Evolutionary conservation across 1,140 invertebrate species (phyloP), one percentile per base, ranked within the genome.

Genomic region (Drosophila asahinai): DNA sequence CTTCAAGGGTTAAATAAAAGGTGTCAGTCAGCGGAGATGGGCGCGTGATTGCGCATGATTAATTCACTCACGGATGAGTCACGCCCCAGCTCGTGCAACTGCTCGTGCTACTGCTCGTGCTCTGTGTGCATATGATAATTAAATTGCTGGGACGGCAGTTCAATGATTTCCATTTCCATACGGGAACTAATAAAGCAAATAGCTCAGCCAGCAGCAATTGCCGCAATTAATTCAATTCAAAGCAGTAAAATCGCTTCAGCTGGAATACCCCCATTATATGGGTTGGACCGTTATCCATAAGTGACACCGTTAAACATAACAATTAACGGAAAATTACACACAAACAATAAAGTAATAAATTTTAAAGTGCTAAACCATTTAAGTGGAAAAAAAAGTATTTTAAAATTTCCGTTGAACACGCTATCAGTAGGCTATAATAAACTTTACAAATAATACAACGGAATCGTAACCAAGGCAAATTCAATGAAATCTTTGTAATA

Each of bases 221-320:
- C 27, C 27, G 22, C 55, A 74, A 73, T 74, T 74, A 74, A 74
- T 75, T 74, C 71, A 75, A 75, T 75, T 75, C 33, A 55, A 75
- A 75, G 27, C 60, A 49, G 49, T 75, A 64, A 40, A 75, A 75
- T 54, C 60, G 38, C 22, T 64, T 74, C 59, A 43, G 59, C 30
- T 36, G 58, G 36, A 62, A 64, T 17, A 42, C 66, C 48, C 60
- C 47, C 15, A 70, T 65, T 65, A 70, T 54, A 57, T 57, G 54
- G 54, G 36, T 25, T 40, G 54, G 14, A 36, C 59, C 47, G 71
- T 51, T 73, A 73, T 57, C 36, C 19, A 57, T 43, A 58, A 60
- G 19, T 73, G 63, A 25, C 67, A 55, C 49, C 42, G 43, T 47
- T 48, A 54, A 52, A 68, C 25, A 30, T 19, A 57, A 64, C 36